Evolutionary conservation across 1,140 invertebrate genomes (phyloP), one percentile per base, ranked within the genome.

Genomic region (Pseudomyrmex pallidus): DNA sequence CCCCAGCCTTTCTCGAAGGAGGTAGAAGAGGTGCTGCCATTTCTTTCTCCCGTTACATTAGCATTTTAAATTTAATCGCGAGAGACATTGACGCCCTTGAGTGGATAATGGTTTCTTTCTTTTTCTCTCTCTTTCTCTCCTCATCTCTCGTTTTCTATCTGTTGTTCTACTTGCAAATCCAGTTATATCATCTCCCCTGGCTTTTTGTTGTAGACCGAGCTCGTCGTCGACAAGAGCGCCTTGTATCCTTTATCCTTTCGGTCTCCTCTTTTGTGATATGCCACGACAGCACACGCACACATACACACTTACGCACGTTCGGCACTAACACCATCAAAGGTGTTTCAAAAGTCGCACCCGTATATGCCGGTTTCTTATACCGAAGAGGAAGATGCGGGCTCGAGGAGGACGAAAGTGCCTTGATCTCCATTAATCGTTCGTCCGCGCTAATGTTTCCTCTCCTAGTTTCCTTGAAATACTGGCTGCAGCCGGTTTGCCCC

Each of bases 31-130:
- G 22, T 67, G 22, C 50, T 50, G 57, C 63, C 64, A 86, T 88
- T 88, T 89, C 74, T 88, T 56, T 86, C 86, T 89, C 70, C 76
- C 52, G 54, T 82, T 78, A 56, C 82, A 89, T 89, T 89, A 82
- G 67, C 87, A 86, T 89, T 89, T 89, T 86, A 86, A 89, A 89
- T 86, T 86, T 56, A 89, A 89, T 89, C 87, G 74, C 74, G 80
- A 83, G 80, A 83, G 66, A 84, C 67, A 88, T 85, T 87, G 85
- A 85, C 72, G 87, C 88, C 88, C 88, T 89, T 89, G 88, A 89
- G 78, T 85, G 77, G 35, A 73, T 85, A 89, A 89, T 89, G 74
- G 74, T 68, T 76, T 87, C 77, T 74, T 67, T 83, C 72, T 74
- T 52, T 68, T 35, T 77, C 48, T 67, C 35, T 35, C 50, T 64